A percentile compares a stretch with the other conserved stretches of the same genome.
Conservation (phyloP, 2,797 vertebrate genomes). For the Macropodus opercularis region DNA sequence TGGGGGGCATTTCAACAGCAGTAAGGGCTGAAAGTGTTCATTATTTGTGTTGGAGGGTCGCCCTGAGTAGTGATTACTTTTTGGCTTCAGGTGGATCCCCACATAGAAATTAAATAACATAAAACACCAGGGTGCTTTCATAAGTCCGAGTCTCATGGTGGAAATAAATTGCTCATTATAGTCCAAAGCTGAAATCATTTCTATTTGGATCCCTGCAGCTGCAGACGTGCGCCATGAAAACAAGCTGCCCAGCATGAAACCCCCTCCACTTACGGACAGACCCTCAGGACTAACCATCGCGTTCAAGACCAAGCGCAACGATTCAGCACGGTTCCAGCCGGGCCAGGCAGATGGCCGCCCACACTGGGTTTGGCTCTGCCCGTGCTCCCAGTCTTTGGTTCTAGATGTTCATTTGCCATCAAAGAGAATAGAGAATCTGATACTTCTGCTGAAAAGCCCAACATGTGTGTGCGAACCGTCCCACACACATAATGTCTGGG, state of each 20-base stretch:
- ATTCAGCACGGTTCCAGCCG: too few relatives aligned
- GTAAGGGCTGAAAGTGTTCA: not conserved
- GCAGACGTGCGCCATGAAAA: slow-evolving; percentile 30
- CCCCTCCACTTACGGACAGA: slow-evolving; percentile 21
- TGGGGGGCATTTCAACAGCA: not conserved
- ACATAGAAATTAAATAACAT: slow-evolving; percentile 7
- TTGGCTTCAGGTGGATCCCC: slow-evolving; percentile 5
- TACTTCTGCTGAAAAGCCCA: slow-evolving; percentile 27
- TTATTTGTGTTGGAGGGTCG: slow-evolving; percentile 6
- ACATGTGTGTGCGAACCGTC: slow-evolving; percentile 44
- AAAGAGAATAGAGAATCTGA: slow-evolving; percentile 2
- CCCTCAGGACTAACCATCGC: slow-evolving; percentile 15
- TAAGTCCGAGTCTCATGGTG: not conserved
- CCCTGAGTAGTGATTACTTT: slow-evolving; percentile 1
- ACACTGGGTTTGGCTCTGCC: too few relatives aligned
- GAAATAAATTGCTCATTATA: slow-evolving; percentile 4
- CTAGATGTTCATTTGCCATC: not conserved
- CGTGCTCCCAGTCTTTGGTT: too few relatives aligned
- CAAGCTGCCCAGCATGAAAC: slow-evolving; percentile 32
- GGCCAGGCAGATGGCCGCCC: not conserved
- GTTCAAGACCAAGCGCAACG: too few relatives aligned
- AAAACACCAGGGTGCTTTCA: slow-evolving; percentile 6
- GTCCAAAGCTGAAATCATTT: slow-evolving; percentile 23
- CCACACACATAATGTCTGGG: slow-evolving; percentile 4
- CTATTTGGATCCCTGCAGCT: slow-evolving; percentile 17